Percentiles rank a stretch among this genome's conserved stretches.
Evolutionary conservation across 2,113 vertebrate genomes (phyloP).

Genomic region (Pedetes capensis): DNA sequence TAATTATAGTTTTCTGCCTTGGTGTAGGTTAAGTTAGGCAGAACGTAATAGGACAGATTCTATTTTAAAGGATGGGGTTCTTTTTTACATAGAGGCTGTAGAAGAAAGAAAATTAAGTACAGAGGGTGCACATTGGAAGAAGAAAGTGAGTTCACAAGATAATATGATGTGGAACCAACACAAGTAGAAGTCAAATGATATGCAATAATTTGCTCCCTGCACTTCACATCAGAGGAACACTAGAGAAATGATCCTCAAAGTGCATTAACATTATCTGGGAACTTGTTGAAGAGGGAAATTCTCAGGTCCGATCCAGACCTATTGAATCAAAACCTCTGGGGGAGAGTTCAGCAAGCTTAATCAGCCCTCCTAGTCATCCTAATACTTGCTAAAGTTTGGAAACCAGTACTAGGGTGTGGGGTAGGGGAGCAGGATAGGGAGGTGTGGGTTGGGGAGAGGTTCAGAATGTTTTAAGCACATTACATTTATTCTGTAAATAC

Average conservation of each 20-base stretch:
- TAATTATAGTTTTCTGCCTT: background rate
- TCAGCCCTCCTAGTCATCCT: background rate
- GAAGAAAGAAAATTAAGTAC: background rate
- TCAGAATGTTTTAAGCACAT: no score
- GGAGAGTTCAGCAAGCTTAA: background rate
- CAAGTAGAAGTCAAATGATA: background rate
- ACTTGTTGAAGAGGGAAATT: background rate
- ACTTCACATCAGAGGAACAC: background rate
- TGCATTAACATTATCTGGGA: no score
- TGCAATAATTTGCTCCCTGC: background rate
- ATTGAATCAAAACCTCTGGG: background rate
- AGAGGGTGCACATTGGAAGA: background rate
- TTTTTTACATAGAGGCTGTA: background rate
- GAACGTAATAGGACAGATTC: background rate
- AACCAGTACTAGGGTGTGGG: no score
- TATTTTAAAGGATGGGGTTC: background rate
- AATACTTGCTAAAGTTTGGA: background rate
- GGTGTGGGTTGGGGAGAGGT: no score
- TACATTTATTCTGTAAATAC: no score
- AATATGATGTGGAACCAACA: background rate
- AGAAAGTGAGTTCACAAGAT: background rate
- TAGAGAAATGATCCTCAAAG: background rate
- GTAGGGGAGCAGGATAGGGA: no score
- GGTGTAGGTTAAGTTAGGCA: background rate
- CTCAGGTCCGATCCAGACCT: background rate